Percentiles rank a stretch among this genome's conserved stretches.
These are phyloP conservation scores for Pocillopora grandis DNA, from an alignment of 92 coral and sea anemone species.

Conservation along the genomic window DNA sequence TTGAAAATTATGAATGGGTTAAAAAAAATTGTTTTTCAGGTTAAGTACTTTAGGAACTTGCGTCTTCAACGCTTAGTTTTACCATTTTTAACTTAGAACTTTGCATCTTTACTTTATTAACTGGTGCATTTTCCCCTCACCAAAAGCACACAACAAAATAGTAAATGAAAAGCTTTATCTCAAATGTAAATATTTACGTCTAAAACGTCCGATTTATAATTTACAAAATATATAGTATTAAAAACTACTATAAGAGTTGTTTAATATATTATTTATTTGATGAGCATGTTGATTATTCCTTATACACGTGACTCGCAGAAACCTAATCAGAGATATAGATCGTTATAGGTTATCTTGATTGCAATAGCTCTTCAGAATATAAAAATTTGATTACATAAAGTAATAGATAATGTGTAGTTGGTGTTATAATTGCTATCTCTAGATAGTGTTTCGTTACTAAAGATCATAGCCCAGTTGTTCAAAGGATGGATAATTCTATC, in stretches of 20 bases:
- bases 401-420: neutral
- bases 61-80: neutral
- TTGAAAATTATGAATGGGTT: neutral
- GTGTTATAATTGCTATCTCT: neutral
- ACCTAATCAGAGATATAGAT: neutral
- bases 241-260: neutral
- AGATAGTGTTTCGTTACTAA: too few relatives aligned
- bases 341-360: neutral
- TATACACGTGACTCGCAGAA: neutral
- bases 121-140: too few relatives aligned
- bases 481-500: too few relatives aligned
- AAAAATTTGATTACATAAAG: neutral
- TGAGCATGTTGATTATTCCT: slow-evolving; percentile 13
- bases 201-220: neutral
- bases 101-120: too few relatives aligned
- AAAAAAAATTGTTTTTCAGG: neutral
- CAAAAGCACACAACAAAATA: too few relatives aligned
- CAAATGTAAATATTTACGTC: slow-evolving; percentile 22
- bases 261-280: slow-evolving; percentile 34
- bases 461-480: too few relatives aligned
- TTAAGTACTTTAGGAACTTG: neutral
- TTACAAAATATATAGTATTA: neutral
- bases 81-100: neutral
- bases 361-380: neutral
- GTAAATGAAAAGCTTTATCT: neutral